Base-by-base conservation (phyloP, 2,797 vertebrate species). In the Schizopygopsis pylzovi region DNA sequence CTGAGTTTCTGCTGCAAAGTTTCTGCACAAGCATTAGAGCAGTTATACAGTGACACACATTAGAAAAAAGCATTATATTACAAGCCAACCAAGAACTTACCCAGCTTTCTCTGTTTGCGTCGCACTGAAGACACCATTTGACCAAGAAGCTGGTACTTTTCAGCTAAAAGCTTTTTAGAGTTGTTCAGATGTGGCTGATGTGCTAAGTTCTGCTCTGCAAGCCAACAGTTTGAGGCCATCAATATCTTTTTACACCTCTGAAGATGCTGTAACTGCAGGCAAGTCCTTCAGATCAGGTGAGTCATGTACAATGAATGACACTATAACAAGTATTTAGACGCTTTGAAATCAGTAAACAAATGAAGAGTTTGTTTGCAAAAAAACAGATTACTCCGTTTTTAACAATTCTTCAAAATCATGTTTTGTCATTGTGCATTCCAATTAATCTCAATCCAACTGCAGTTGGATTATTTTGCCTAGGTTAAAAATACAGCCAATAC, bases 111-210 rank as follows among this genome's bases (percentile, higher is more conserved):
- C 41, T 91, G 90, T 89, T 94, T 94, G 52, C 72, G 84, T 76
- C 82, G 87, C 80, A 91, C 87, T 37, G 89, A 84, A 78, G 43
- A 85, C 22, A 61, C 52, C 0, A 92, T 72, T 43, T 90, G 87
- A 22, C 88, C 85, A 39, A 92, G 88, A 49, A 90, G 87, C 18
- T 88, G 93, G 88, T 93, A 91, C 75, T 89, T 93, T 84, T 90
- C 83, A 59, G 90, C 87, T 43, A 94, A 89, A 1, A 90, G 83
- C 61, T 90, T 5, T 85, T 91, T 93, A 4, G 89, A 79, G 9
- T 89, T 86, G 91, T 47, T 87, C n/a, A 93, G 88, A 56, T 79
- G 71, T 1, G 91, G 89, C 84, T 92, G 89, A 45, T 88, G 85
- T 49, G 86, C 91, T 10, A 94, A 89, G 88, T 49, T 88, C n/a